Evolutionary conservation across 64 coral and sea anemone species (phyloP), one percentile per base, ranked within the genome.

Genomic region (Pocillopora damicornis): DNA sequence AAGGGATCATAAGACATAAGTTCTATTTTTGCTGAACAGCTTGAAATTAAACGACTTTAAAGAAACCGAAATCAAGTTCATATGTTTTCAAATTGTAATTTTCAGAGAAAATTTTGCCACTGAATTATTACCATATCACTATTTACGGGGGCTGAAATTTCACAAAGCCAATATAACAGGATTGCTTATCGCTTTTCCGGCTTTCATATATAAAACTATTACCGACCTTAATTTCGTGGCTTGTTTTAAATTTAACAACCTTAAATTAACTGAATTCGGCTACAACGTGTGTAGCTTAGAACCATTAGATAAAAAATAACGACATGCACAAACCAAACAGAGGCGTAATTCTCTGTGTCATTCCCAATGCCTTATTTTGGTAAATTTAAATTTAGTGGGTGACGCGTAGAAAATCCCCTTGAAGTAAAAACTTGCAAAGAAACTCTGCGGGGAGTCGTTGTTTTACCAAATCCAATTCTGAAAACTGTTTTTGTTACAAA

Each of bases 181-280:
- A 22, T 51, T 56, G 18, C 57, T 22, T 56, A 36, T 71, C 67
- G 67, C 20, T 71, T 71, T 71, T 23, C n/a, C 67, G 67, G 16
- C 75, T 77, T 77, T 56, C 8, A 77, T 14, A 57, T 45, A 77
- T 45, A 17, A 15, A 18, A 45, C 42, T 57, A 79, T 60, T 79
- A 61, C 57, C 23, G 23, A 83, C 80, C 63, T 68, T 37, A 67
- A 69, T 83, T 11, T 45, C 51, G 36, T 42, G 80, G 35, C 63
- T 68, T 15, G 11, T 83, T 83, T 81, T 83, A 83, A 65, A 67
- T 67, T 83, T 68, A 83, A 68, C 80, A 17, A 83, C 17, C 14
- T 42, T 38, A 83, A 42, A 37, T 64, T 22, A 64, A 51, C 42
- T 51, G 42, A 51, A 83, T 83, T 83, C 20, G 36, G 63, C 79